Conservation (phyloP, 2,113 vertebrate species). For the Anseranas semipalmata region DNA sequence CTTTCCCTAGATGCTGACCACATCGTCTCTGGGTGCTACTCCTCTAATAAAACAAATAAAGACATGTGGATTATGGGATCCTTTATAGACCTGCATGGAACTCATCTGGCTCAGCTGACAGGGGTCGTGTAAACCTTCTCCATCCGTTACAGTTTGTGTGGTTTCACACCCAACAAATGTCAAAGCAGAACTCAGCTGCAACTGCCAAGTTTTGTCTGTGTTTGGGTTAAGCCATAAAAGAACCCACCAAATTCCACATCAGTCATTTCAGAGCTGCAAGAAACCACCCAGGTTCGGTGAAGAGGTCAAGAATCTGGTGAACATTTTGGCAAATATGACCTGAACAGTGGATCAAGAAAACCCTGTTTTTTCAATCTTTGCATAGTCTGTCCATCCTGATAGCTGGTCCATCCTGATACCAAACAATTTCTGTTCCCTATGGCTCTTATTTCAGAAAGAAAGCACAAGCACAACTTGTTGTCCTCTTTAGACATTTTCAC, state of each 20-base stretch:
- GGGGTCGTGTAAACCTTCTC: constrained; percentile 34
- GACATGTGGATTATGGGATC: background rate
- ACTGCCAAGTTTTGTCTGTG: constrained; percentile 36
- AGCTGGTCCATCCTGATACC: background rate
- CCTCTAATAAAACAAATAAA: constrained; percentile 14
- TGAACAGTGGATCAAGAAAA: background rate
- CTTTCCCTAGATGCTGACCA: constrained; percentile 18
- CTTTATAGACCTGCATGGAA: constrained; percentile 28
- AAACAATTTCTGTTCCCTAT: background rate
- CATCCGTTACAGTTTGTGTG: constrained; percentile 32
- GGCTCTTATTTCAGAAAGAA: background rate
- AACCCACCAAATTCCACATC: constrained; percentile 45
- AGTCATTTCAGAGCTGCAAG: constrained; percentile 15
- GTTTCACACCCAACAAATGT: constrained; percentile 65
- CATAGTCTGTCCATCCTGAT: background rate
- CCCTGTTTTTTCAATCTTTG: background rate
- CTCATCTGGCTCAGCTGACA: constrained; percentile 5
- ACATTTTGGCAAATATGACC: background rate
- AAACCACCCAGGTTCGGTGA: constrained; percentile 44
- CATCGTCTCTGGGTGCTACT: constrained; percentile 27
- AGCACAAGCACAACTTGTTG: background rate
- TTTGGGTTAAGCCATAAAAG: constrained; percentile 53
- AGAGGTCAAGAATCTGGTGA: constrained; percentile 13
- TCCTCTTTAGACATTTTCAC: background rate
- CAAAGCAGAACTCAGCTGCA: constrained; percentile 29